These are phyloP conservation scores for Gastrophysa polygoni DNA, from an alignment of 2,888 invertebrate genomes.

Conservation along the genomic window DNA sequence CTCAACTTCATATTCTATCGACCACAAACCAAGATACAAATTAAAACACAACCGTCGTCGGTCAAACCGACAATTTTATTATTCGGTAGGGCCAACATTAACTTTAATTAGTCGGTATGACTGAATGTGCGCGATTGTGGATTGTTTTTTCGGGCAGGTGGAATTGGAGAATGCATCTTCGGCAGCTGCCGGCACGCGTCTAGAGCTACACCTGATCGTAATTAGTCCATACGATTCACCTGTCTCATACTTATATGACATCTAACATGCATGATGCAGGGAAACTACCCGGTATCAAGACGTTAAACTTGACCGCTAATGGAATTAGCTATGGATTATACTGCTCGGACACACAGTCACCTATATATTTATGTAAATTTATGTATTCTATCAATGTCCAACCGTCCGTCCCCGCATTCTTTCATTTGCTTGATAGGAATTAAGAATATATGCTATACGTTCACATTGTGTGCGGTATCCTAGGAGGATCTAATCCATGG, in stretches of 20 bases:
- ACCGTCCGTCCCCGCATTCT: neutral
- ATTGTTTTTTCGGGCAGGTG: constrained; percentile 52
- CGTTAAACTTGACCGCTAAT: constrained; percentile 1
- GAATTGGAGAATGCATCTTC: constrained; percentile 38
- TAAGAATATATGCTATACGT: too few relatives aligned
- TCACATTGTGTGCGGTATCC: too few relatives aligned
- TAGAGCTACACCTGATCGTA: constrained; percentile 53
- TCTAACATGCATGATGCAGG: constrained; percentile 28
- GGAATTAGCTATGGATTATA: neutral
- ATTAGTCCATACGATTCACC: constrained; percentile 55
- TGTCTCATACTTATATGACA: constrained; percentile 51
- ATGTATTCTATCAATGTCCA: neutral
- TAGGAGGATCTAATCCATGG: too few relatives aligned
- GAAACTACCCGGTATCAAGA: neutral
- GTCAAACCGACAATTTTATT: constrained; percentile 13
- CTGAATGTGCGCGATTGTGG: constrained; percentile 39
- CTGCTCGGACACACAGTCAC: neutral
- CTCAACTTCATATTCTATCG: too few relatives aligned
- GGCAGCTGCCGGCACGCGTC: constrained; percentile 57
- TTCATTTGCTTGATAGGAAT: neutral
- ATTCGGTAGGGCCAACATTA: constrained; percentile 15
- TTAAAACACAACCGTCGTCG: neutral
- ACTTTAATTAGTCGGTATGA: constrained; percentile 26
- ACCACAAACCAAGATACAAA: neutral
- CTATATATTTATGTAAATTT: neutral